A percentile compares a stretch with the other conserved stretches of the same genome.
Evolutionary conservation across 2,113 vertebrate genomes (phyloP).

Genomic region (Psittacus erithacus): DNA sequence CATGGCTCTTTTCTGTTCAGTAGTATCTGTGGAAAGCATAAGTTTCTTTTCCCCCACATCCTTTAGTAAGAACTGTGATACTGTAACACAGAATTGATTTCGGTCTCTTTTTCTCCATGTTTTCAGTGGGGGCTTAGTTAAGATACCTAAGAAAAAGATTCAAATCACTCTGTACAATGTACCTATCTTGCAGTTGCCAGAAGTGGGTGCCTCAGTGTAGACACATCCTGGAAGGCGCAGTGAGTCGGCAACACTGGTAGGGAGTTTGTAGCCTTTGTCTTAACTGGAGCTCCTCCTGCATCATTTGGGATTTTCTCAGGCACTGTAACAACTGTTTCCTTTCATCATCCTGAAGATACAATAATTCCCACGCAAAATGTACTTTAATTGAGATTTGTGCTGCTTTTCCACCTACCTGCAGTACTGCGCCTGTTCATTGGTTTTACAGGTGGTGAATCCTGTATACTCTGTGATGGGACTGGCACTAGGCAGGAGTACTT

Average conservation of each 20-base stretch:
- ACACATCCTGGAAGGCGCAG: rapidly evolving
- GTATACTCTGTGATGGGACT: background rate
- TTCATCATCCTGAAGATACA: background rate
- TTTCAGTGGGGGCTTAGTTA: background rate
- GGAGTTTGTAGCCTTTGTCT: background rate
- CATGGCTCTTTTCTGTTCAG: background rate
- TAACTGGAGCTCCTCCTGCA: background rate
- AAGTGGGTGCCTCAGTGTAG: background rate
- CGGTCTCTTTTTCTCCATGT: background rate
- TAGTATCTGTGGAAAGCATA: background rate
- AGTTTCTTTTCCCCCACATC: background rate
- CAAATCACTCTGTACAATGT: background rate
- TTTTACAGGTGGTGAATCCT: background rate
- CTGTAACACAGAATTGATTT: background rate
- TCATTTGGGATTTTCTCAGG: background rate
- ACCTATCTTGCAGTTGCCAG: background rate
- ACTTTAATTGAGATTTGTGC: background rate
- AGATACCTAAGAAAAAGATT: background rate
- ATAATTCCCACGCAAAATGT: background rate
- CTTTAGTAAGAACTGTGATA: background rate
- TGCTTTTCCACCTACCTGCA: background rate
- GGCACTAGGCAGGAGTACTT: background rate
- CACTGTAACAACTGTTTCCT: background rate
- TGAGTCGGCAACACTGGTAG: rapidly evolving
- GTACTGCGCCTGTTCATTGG: background rate